Conservation (phyloP, 1,140 invertebrate genomes). For the Brachionus asplanchnoidis region DNA sequence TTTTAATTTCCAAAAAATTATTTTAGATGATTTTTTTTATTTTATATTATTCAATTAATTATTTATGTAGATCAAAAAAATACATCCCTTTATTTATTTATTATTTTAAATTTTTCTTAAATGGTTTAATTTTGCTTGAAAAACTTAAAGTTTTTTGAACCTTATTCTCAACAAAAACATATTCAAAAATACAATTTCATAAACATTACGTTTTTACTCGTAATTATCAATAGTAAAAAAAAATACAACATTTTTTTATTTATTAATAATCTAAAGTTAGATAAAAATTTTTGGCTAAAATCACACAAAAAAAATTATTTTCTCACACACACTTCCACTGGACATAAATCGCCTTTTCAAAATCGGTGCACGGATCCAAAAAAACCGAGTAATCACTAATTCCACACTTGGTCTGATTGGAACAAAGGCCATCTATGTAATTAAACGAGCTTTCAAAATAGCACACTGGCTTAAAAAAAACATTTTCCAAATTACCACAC, state of each 20-base stretch:
- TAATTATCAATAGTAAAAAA: not conserved
- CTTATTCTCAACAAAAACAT: too few species aligned
- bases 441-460: constrained; percentile 23
- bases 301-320: not conserved
- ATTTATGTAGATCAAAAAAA: too few species aligned
- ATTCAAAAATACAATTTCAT: too few species aligned
- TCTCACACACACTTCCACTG: constrained; percentile 27
- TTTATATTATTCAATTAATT: too few species aligned
- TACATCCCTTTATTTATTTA: too few species aligned
- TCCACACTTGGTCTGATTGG: not conserved
- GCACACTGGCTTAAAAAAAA: not conserved
- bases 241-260: not conserved
- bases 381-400: not conserved
- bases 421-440: not conserved
- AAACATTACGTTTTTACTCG: too few species aligned
- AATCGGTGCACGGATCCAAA: not conserved
- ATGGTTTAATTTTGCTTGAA: too few species aligned
- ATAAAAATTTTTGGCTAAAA: not conserved
- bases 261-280: not conserved
- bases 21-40: too few species aligned
- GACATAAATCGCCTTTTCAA: constrained; percentile 7
- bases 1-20: too few species aligned
- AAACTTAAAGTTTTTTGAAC: too few species aligned
- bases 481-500: not conserved
- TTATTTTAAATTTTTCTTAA: too few species aligned